phyloP scores from a whole-genome alignment of 2,797 vertebrate species.

The Pangasius larnaudii region DNA sequence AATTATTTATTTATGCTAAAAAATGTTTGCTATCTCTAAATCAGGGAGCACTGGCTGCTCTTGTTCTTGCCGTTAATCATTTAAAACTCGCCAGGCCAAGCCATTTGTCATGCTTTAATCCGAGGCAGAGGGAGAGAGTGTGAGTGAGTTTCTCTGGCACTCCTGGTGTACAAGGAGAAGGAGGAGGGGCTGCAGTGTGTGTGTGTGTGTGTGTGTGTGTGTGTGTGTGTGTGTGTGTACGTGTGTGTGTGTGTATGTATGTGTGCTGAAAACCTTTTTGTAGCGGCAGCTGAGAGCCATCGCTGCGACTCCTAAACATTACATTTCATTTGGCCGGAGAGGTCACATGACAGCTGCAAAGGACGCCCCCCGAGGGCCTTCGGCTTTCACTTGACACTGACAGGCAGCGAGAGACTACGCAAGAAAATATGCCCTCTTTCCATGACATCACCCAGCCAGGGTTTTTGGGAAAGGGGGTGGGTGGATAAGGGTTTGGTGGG shows the following conservation, averaged over 20 bases:
- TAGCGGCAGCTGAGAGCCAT: constrained; percentile 77
- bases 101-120: constrained; percentile 67
- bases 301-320: constrained; percentile 71
- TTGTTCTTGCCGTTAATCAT: constrained; percentile 58
- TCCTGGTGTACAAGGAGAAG: constrained; percentile 49
- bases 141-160: constrained; percentile 60
- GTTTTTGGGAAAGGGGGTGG: constrained; percentile 66
- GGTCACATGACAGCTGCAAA: constrained; percentile 84
- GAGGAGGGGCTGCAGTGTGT: constrained; percentile 46
- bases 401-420: constrained; percentile 82
- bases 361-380: constrained; percentile 76
- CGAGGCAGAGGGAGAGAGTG: constrained; percentile 48
- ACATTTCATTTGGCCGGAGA: constrained; percentile 76
- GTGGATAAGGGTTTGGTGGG: constrained; percentile 52
- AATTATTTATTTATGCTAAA: neutral
- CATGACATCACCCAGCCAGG: constrained; percentile 87
- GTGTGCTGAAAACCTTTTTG: constrained; percentile 70
- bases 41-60: constrained; percentile 40
- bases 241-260: constrained; percentile 45
- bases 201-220: constrained; percentile 6
- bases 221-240: constrained; percentile 47
- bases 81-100: constrained; percentile 62
- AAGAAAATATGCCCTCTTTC: constrained; percentile 86
- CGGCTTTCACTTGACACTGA: constrained; percentile 82
- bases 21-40: constrained; percentile 1